A percentile compares a stretch with the other conserved stretches of the same genome.
These are phyloP conservation scores for Lasaia peninsularis DNA, from an alignment of 1,140 invertebrate species.

Conservation along the genomic window DNA sequence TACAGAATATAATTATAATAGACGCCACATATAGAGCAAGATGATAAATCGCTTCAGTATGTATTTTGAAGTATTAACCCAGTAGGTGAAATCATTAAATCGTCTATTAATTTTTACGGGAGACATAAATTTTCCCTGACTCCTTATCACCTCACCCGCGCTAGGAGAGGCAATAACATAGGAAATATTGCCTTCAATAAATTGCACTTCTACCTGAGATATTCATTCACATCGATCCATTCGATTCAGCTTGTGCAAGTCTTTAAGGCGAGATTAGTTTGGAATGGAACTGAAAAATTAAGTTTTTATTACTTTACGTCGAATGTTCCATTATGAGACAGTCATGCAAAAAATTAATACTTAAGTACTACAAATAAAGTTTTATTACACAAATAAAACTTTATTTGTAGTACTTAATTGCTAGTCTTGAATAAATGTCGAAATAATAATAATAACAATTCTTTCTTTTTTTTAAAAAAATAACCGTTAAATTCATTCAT, in stretches of 20 bases:
- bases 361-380: no score
- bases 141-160: slow-evolving; percentile 13
- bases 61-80: not conserved
- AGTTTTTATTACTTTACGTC: not conserved
- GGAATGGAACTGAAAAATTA: not conserved
- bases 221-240: slow-evolving; percentile 7
- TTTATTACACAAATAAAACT: no score
- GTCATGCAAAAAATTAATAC: no score
- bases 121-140: slow-evolving; percentile 8
- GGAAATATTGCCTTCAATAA: slow-evolving; percentile 12
- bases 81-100: slow-evolving; percentile 4
- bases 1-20: no score
- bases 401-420: no score
- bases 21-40: no score
- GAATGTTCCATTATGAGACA: not conserved
- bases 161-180: slow-evolving; percentile 10
- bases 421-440: no score
- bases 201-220: slow-evolving; percentile 2
- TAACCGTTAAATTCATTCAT: no score
- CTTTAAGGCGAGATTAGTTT: not conserved
- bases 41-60: not conserved
- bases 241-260: slow-evolving; percentile 2
- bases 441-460: no score
- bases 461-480: no score
- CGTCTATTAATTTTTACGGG: slow-evolving; percentile 17